These are phyloP conservation scores for Zaprionus capensis DNA, from an alignment of 1,140 invertebrate genomes.

Conservation along the genomic window DNA sequence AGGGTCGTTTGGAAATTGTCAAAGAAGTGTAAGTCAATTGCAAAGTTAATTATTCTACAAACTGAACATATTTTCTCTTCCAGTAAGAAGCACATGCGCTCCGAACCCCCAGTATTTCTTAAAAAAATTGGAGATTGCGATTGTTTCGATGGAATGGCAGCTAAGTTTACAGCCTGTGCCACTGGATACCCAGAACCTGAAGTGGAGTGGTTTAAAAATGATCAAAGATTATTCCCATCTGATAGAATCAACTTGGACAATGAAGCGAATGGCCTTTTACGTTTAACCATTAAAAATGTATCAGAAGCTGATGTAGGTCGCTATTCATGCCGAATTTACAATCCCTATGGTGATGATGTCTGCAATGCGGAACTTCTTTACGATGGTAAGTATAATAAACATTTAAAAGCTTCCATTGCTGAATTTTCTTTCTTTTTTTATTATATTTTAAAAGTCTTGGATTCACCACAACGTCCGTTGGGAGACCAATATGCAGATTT, in stretches of 20 bases:
- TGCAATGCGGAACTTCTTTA: conserved; percentile 92
- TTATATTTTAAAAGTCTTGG: conserved; percentile 86
- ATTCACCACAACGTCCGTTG: conserved; percentile 88
- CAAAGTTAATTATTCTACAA: neutral
- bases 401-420: neutral
- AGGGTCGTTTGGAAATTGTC: conserved; percentile 90
- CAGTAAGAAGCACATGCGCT: conserved; percentile 88
- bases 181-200: conserved; percentile 94
- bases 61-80: neutral
- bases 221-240: conserved; percentile 90
- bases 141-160: conserved; percentile 93
- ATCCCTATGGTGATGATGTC: conserved; percentile 92
- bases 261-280: conserved; percentile 89
- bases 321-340: conserved; percentile 92
- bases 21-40: conserved; percentile 90
- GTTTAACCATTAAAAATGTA: conserved; percentile 90
- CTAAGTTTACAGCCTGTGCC: conserved; percentile 95
- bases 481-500: conserved; percentile 93
- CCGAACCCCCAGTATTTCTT: conserved; percentile 93
- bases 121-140: conserved; percentile 96
- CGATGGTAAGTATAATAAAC: conserved; percentile 88
- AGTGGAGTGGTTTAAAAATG: conserved; percentile 93
- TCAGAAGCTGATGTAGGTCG: conserved; percentile 91
- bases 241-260: conserved; percentile 92
- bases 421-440: neutral